A percentile compares a stretch with the other conserved stretches of the same genome.
These are phyloP conservation scores for Petrocephalus schoutedeni DNA, from an alignment of 2,797 vertebrate species.

Conservation along the genomic window DNA sequence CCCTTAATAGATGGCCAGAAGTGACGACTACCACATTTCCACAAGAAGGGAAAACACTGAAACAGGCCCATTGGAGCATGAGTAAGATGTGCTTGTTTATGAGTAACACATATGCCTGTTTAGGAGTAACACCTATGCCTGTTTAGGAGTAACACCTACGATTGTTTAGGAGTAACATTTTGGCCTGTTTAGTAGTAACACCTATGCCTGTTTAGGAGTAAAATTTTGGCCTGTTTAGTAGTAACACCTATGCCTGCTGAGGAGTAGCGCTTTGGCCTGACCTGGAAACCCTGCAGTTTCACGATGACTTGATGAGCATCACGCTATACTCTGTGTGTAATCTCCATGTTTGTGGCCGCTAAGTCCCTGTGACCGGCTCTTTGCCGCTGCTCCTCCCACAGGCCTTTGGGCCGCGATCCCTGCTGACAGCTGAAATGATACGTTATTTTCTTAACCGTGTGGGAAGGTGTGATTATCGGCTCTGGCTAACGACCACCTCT, in stretches of 20 bases:
- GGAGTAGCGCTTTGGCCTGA: background rate
- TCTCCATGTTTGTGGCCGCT: background rate
- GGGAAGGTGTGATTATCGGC: conserved; percentile 56
- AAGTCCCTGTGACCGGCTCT: background rate
- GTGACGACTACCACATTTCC: background rate
- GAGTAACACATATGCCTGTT: background rate
- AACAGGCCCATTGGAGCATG: background rate
- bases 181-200: no score
- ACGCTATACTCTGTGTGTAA: background rate
- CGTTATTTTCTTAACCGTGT: conserved; percentile 9
- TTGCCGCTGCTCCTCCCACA: background rate
- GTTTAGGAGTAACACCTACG: background rate
- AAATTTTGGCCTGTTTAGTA: background rate
- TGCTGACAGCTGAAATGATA: conserved; percentile 12
- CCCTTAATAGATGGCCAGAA: conserved; percentile 1
- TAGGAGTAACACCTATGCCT: background rate
- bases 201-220: no score
- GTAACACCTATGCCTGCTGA: background rate
- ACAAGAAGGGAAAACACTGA: background rate
- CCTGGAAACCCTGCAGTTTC: background rate
- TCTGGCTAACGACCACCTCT: conserved; percentile 62
- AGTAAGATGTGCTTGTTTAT: background rate
- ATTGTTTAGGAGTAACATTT: no score
- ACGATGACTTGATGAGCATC: background rate
- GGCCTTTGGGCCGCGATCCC: background rate